Evolutionary conservation across 2,113 vertebrate species (phyloP), one percentile per base, ranked within the genome.

Genomic region (Platichthys flesus): DNA sequence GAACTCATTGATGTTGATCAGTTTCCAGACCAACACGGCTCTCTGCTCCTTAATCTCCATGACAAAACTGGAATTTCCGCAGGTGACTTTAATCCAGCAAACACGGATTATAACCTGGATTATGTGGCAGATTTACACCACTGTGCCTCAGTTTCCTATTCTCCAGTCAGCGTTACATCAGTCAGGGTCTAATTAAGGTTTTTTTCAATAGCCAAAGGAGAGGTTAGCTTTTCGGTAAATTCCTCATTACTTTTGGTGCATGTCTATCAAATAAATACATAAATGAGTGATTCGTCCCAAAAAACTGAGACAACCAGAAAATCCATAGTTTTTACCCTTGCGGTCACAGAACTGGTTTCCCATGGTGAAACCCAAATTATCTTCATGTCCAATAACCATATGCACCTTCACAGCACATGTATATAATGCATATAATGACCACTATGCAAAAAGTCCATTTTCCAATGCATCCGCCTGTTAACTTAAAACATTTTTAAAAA

Each of bases 51-150:
- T 13, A 42, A 42, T 42, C 40, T 12, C 40, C 10, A 42, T 10
- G 59, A 75, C 24, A 70, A n/a, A 74, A 65, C 28, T 65, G 6
- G 8, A 8, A 9, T 54, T 64, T 58, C 40, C 35, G 35, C 14
- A 47, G n/a, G 28, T 42, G 12, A 74, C 21, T 35, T 51, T 21
- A 51, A 31, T 42, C 2, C 28, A 64, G 28, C 26, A 5, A 35
- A 12, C 6, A 40, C 5, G 2, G 26, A 47, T 63, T 31, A 31
- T 28, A 40, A 3, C 12, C 23, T 24, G 14, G 26, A 26, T 28
- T 54, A 47, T 56, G 58, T 20, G 9, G 31, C 10, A 57, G 66
- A 3, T 24, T n/a, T 47, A 20, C n/a, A 49, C 54, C 16, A 6
- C 59, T 26, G 40, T 20, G 51, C 20, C 24, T 20, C 2, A 2